These are phyloP conservation scores for Hyaena hyaena DNA, from an alignment of 2,113 vertebrate species.

Conservation along the genomic window DNA sequence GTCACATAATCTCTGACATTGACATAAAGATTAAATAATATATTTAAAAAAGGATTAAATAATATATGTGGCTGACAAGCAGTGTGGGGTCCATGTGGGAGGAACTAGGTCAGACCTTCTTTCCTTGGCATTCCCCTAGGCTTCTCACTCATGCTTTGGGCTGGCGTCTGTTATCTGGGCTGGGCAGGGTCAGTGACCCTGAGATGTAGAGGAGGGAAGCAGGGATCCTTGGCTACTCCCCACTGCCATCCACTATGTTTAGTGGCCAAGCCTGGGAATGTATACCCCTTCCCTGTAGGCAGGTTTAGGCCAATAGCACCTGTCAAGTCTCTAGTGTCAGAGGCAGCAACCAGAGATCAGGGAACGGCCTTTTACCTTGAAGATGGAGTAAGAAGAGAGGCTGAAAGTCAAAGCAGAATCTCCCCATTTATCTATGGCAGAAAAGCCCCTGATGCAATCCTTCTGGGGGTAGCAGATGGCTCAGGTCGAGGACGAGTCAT, in stretches of 20 bases:
- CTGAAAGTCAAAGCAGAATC: neutral
- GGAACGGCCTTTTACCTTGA: slow-evolving; percentile 23
- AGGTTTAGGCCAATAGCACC: neutral
- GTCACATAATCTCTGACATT: neutral
- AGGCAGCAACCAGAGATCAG: slow-evolving; percentile 45
- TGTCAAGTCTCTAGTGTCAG: slow-evolving; percentile 25
- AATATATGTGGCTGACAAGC: neutral
- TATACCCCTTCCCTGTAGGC: neutral
- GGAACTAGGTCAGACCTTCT: neutral
- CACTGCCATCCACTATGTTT: neutral
- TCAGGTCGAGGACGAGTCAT: slow-evolving; percentile 33
- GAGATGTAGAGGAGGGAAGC: neutral
- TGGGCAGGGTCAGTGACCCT: neutral
- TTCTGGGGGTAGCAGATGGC: neutral
- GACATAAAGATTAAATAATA: slow-evolving; percentile 31
- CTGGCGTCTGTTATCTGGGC: neutral
- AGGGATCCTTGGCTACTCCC: neutral
- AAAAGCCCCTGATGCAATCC: neutral
- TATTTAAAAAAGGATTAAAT: neutral
- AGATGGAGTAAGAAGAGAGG: neutral
- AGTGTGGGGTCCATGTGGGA: neutral
- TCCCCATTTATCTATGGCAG: neutral
- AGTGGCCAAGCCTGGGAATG: neutral
- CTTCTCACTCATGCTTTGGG: neutral
- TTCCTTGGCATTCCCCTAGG: neutral